Conservation (phyloP, 1,140 invertebrate genomes). For the Conus ventricosus region DNA sequence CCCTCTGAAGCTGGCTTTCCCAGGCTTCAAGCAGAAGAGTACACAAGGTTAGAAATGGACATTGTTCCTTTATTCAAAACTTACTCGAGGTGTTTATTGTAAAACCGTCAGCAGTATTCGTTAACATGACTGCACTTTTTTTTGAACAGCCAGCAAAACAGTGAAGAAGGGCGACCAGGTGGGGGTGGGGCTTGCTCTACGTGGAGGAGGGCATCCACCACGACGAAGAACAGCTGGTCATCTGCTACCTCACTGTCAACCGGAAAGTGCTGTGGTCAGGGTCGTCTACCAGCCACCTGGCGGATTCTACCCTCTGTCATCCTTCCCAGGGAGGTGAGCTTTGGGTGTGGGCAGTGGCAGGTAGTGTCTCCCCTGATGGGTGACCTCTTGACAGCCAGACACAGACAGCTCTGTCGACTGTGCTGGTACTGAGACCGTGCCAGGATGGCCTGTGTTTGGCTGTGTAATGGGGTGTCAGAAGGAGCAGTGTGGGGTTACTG, state of each 20-base stretch:
- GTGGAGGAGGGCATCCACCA: constrained; percentile 48
- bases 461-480: too few species aligned
- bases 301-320: constrained; percentile 69
- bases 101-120: background rate
- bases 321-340: constrained; percentile 59
- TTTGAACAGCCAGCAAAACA: constrained; percentile 31
- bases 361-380: too few species aligned
- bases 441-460: too few species aligned
- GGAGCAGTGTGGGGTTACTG: too few species aligned
- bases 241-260: constrained; percentile 71
- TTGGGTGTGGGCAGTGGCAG: too few species aligned
- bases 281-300: constrained; percentile 69
- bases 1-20: too few species aligned
- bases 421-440: too few species aligned
- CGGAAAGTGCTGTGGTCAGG: constrained; percentile 63
- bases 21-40: too few species aligned
- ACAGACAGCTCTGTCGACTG: too few species aligned
- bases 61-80: too few species aligned
- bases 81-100: background rate
- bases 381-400: too few species aligned
- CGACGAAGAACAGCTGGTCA: constrained; percentile 66
- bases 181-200: constrained; percentile 66
- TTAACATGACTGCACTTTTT: background rate
- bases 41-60: too few species aligned
- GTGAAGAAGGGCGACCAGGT: constrained; percentile 54